Conservation (phyloP, 2,113 vertebrate species). For the Cettia cetti region DNA sequence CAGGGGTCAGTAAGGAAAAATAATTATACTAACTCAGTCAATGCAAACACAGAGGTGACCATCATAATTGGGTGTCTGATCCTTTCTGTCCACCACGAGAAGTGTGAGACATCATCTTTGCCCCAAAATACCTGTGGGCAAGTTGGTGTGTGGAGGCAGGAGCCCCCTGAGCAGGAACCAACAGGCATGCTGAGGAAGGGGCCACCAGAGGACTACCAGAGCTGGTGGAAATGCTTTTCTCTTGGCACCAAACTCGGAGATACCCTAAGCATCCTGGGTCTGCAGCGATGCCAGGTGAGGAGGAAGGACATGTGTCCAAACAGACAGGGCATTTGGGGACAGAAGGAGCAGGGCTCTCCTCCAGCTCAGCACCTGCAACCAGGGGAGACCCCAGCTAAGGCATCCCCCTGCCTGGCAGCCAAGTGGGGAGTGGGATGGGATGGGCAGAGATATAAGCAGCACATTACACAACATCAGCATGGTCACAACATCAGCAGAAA, state of each 20-base stretch:
- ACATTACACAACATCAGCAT: rapidly evolving
- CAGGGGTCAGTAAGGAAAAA: background rate
- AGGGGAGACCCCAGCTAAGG: background rate
- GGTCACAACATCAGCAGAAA: background rate
- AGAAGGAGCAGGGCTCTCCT: background rate
- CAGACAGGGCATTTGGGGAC: background rate
- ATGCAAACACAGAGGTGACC: background rate
- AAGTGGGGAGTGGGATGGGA: background rate
- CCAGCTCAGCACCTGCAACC: background rate
- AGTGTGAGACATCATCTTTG: background rate
- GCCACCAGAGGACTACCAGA: background rate
- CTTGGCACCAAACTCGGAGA: background rate
- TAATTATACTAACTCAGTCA: background rate
- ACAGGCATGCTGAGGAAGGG: background rate
- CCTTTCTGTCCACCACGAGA: background rate
- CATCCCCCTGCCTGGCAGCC: background rate
- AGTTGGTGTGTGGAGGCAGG: background rate
- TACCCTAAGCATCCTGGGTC: background rate
- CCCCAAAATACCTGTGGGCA: background rate
- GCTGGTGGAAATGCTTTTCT: background rate
- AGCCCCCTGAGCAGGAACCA: background rate
- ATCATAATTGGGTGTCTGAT: background rate
- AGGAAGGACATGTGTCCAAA: background rate
- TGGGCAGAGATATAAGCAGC: background rate
- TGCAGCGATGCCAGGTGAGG: background rate